Base-by-base conservation (phyloP, 2,888 invertebrate genomes). In the Tenodera sinensis region DNA sequence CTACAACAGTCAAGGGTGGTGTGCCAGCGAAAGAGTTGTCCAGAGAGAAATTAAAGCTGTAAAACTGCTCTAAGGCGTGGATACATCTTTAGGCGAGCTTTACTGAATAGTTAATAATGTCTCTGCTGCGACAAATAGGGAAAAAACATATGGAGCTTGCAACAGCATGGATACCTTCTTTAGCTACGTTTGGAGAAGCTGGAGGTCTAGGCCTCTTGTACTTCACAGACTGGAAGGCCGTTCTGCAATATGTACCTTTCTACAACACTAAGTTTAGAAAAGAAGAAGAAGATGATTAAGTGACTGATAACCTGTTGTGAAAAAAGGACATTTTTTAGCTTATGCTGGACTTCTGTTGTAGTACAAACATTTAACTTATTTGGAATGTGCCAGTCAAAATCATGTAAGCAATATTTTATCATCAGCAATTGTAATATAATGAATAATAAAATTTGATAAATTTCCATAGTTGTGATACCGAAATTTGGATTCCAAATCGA, bases 151-250 rank as follows among this genome's bases (percentile, higher is more conserved):
- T 87, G 2, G 87, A 87, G 82, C 2, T 87, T 14, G 28, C 20
- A 2, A 82, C 27, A 7, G 12, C 30, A n/a, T 82, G 82, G 95
- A 90, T 95, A 82, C 94, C 96, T 28, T 95, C 96, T 9, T 95
- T 94, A 28, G 92, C 93, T 0, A 94, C 94, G 0, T 98, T 96
- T 92, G 97, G 97, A 84, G 95, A 95, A 81, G 94, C 96, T 0
- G 96, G 94, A n/a, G 94, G 95, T 89, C 92, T 95, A 34, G 94
- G 93, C 0, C 91, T 96, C 15, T 93, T 96, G 3, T 98, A 97
- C 93, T 94, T 96, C 91, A 97, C 97, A 0, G 97, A 98, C 92
- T 98, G 97, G 97, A 96, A 95, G 93, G 92, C 95, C 87, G 93
- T 97, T 90, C 94, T 96, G 87, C 94, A 96, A 91, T 95, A 96